Evolutionary conservation across 1,140 invertebrate genomes (phyloP).

Genomic region (Phymorhynchus buccinoides): DNA sequence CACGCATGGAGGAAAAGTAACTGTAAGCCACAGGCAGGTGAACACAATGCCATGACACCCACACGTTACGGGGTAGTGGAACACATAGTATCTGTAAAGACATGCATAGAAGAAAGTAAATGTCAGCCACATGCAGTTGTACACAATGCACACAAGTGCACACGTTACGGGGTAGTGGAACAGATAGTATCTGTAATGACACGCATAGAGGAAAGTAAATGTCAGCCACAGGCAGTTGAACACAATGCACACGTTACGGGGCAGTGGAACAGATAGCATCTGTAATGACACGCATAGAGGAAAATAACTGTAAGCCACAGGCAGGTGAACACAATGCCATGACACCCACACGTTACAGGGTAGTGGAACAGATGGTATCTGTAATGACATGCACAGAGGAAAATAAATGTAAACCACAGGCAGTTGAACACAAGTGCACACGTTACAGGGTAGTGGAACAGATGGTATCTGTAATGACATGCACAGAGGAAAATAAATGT

Average conservation of each 20-base stretch:
- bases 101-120: too few relatives aligned
- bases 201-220: too few relatives aligned
- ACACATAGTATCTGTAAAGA: constrained; percentile 19
- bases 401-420: background rate
- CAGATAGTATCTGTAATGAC: constrained; percentile 13
- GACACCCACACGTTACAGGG: background rate
- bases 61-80: constrained; percentile 14
- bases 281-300: background rate
- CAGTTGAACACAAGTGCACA: constrained; percentile 21
- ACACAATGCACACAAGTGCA: background rate
- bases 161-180: constrained; percentile 20
- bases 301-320: too few relatives aligned
- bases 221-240: constrained; percentile 23
- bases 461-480: background rate
- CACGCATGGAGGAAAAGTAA: too few relatives aligned
- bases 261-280: constrained; percentile 27
- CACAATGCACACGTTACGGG: background rate
- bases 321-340: constrained; percentile 7
- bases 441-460: constrained; percentile 21
- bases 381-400: background rate
- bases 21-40: constrained; percentile 29
- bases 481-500: too few relatives aligned
- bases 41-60: background rate
- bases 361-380: constrained; percentile 30
- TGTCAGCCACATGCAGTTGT: constrained; percentile 23